These are phyloP conservation scores for Coecobrya sp. DNA, from an alignment of 2,888 invertebrate genomes.

Conservation along the genomic window DNA sequence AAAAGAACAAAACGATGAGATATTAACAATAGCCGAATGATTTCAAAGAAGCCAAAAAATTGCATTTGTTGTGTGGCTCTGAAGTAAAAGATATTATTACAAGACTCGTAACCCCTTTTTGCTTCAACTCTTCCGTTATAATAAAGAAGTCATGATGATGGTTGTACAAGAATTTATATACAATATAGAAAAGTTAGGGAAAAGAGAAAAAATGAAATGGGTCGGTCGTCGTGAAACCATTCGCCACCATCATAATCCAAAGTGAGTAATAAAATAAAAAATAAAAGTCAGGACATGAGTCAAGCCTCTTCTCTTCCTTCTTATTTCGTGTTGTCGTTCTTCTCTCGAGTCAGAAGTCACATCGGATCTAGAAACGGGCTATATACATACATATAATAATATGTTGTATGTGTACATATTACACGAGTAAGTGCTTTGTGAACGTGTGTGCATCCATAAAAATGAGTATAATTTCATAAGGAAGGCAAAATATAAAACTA, in stretches of 20 bases:
- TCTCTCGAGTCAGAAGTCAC: slow-evolving; percentile 49
- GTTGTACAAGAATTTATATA: slow-evolving; percentile 6
- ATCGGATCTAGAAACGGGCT: not conserved
- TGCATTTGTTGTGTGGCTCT: slow-evolving; percentile 15
- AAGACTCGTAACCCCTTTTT: slow-evolving; percentile 54
- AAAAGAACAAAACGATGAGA: not conserved
- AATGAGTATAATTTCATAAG: slow-evolving; percentile 69
- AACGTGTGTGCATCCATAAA: slow-evolving; percentile 52
- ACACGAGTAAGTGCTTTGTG: not conserved
- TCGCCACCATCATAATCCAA: slow-evolving; percentile 79
- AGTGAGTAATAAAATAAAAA: slow-evolving; percentile 80
- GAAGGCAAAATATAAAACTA: not conserved
- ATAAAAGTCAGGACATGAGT: slow-evolving; percentile 80
- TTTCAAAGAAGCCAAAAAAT: slow-evolving; percentile 20
- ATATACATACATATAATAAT: too few relatives aligned
- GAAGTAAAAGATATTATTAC: slow-evolving; percentile 52
- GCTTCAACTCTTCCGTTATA: slow-evolving; percentile 43
- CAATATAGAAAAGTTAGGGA: not conserved
- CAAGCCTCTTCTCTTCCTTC: slow-evolving; percentile 59
- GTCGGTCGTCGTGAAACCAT: slow-evolving; percentile 68
- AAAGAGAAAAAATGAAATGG: slow-evolving; percentile 66
- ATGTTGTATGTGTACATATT: not conserved
- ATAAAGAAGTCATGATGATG: slow-evolving; percentile 70
- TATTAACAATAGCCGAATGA: slow-evolving; percentile 56
- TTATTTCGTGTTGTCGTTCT: slow-evolving; percentile 32